Percentiles rank a stretch among this genome's conserved stretches.
Conservation (phyloP, 2,888 invertebrate species). For the Heteromyza rotundicornis region DNA sequence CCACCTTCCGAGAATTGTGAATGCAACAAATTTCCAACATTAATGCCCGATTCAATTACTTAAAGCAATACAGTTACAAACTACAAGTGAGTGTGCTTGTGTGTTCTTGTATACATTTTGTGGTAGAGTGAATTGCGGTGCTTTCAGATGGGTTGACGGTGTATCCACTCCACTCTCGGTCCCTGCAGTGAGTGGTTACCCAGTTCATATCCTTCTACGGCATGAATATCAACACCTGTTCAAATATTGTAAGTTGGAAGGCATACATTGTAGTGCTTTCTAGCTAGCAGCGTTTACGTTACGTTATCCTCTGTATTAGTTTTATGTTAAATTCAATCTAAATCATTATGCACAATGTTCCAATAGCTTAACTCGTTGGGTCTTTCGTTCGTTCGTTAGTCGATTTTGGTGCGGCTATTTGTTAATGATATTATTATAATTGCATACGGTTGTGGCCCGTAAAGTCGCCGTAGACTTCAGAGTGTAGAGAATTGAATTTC, state of each 20-base stretch:
- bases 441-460: too few relatives aligned
- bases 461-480: too few relatives aligned
- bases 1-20: not conserved
- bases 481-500: too few relatives aligned
- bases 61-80: not conserved
- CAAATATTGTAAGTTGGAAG: not conserved
- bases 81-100: not conserved
- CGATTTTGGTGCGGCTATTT: not conserved
- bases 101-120: not conserved
- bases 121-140: too few relatives aligned
- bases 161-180: too few relatives aligned
- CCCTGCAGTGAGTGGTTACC: too few relatives aligned
- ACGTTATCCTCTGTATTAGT: slow-evolving; percentile 6
- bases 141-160: too few relatives aligned
- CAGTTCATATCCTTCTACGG: too few relatives aligned
- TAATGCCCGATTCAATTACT: slow-evolving; percentile 21
- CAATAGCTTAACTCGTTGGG: not conserved
- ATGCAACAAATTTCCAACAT: slow-evolving; percentile 15
- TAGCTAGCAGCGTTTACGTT: not conserved
- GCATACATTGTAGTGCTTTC: not conserved
- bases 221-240: not conserved
- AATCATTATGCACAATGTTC: not conserved
- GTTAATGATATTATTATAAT: too few relatives aligned
- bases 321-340: not conserved
- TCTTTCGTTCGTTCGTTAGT: too few relatives aligned